Evolutionary conservation across 1,140 invertebrate species (phyloP).

Genomic region (Antheraea mylitta): DNA sequence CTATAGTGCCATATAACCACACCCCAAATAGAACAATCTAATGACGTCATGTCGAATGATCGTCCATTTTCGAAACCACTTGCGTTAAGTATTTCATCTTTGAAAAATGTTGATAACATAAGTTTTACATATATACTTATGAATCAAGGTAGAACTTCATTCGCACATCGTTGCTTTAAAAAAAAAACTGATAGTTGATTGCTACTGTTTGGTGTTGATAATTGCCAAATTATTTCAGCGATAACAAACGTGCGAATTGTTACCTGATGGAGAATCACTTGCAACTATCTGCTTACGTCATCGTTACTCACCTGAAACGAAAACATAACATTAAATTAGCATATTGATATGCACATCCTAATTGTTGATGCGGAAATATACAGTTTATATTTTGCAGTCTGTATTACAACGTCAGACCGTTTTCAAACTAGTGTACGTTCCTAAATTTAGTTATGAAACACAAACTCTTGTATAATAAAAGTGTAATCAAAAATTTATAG

Average conservation of each 20-base stretch:
- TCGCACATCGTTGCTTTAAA: background rate
- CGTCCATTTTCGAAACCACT: too few relatives aligned
- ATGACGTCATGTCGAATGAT: too few relatives aligned
- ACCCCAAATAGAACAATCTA: too few relatives aligned
- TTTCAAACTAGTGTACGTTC: background rate
- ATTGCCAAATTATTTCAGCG: background rate
- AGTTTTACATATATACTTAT: too few relatives aligned
- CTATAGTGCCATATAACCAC: too few relatives aligned
- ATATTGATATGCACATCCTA: constrained; percentile 27
- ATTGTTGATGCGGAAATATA: constrained; percentile 32
- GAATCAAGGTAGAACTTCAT: background rate
- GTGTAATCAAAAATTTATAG: too few relatives aligned
- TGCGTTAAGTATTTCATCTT: too few relatives aligned
- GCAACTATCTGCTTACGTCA: constrained; percentile 32
- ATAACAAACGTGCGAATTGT: constrained; percentile 20
- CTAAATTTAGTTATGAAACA: background rate
- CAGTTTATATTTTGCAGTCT: constrained; percentile 3
- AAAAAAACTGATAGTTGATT: background rate
- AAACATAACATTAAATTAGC: constrained; percentile 39
- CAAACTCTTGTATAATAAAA: background rate
- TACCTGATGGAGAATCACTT: constrained; percentile 18
- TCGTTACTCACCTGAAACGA: constrained; percentile 40
- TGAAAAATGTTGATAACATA: too few relatives aligned
- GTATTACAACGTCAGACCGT: background rate
- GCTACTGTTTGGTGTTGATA: constrained; percentile 10